These are phyloP conservation scores for Brachypalpus laphriformis DNA, from an alignment of 2,888 invertebrate species.

Conservation along the genomic window DNA sequence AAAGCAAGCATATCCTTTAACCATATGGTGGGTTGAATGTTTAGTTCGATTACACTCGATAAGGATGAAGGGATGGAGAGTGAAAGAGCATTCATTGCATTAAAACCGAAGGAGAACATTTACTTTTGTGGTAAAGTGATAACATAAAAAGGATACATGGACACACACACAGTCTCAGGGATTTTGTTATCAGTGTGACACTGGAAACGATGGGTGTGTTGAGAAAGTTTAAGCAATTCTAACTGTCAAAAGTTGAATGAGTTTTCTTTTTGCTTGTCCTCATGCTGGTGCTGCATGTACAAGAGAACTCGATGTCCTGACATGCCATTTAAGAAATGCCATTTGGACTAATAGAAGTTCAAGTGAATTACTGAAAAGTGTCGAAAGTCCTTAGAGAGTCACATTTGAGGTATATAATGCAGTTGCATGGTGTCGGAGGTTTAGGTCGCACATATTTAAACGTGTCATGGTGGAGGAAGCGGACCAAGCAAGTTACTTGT, in stretches of 20 bases:
- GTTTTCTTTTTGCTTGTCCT: conserved; percentile 2
- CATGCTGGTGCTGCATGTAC: conserved; percentile 1
- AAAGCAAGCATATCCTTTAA: conserved; percentile 37
- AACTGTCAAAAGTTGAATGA: conserved; percentile 64
- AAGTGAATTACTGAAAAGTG: conserved; percentile 32
- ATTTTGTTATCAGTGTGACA: conserved; percentile 26
- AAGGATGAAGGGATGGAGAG: not conserved
- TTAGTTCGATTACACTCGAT: conserved; percentile 62
- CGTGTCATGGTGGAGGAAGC: no score
- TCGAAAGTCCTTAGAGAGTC: conserved; percentile 36
- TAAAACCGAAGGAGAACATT: conserved; percentile 26
- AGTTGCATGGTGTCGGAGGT: conserved; percentile 1
- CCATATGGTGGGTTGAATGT: conserved; percentile 37
- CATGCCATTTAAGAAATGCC: conserved; percentile 45
- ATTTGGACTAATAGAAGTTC: conserved; percentile 26
- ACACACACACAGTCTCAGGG: not conserved
- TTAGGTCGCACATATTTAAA: no score
- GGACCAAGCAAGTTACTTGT: no score
- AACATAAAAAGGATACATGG: conserved; percentile 52
- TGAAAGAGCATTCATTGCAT: not conserved
- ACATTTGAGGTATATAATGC: conserved; percentile 43
- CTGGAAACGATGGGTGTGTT: conserved; percentile 22
- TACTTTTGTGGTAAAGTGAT: conserved; percentile 63
- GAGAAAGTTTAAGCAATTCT: conserved; percentile 40
- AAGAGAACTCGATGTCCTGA: conserved; percentile 49